These are phyloP conservation scores for Baryphthengus martii DNA, from an alignment of 2,113 vertebrate species.

Conservation along the genomic window DNA sequence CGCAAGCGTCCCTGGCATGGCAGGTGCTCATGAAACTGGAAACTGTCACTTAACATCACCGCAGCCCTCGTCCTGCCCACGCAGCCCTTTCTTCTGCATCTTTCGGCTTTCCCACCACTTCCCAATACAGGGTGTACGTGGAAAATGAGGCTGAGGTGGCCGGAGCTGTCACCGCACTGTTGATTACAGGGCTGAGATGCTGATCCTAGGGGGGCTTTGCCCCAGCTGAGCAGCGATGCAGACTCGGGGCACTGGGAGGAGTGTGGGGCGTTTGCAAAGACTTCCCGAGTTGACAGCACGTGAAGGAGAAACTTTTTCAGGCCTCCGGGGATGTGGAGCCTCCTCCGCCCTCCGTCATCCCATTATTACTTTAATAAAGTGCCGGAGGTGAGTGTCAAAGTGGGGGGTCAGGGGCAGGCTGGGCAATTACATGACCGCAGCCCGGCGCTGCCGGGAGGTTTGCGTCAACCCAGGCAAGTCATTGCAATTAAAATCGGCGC, in stretches of 20 bases:
- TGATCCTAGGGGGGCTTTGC: neutral
- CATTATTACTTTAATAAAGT: neutral
- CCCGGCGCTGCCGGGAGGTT: rapidly evolving
- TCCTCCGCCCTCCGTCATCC: rapidly evolving
- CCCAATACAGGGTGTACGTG: rapidly evolving
- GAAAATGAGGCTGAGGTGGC: neutral
- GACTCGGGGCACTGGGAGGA: neutral
- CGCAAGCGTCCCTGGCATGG: rapidly evolving
- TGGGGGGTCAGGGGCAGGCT: neutral
- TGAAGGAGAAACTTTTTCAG: neutral
- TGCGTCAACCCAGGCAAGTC: rapidly evolving
- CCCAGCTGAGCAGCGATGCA: rapidly evolving
- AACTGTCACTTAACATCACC: neutral
- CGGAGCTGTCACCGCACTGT: rapidly evolving
- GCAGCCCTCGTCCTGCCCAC: neutral
- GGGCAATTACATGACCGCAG: neutral
- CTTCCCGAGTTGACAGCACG: neutral
- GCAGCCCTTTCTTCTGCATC: neutral
- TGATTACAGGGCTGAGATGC: neutral
- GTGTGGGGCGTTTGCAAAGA: rapidly evolving
- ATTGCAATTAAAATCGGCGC: rapidly evolving
- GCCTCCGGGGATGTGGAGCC: neutral
- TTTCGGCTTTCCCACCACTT: neutral
- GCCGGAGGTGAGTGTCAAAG: neutral
- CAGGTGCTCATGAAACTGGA: neutral